Percentiles rank a stretch among this genome's conserved stretches.
These are phyloP conservation scores for Encarsia formosa DNA, from an alignment of 2,888 invertebrate genomes.

Conservation along the genomic window DNA sequence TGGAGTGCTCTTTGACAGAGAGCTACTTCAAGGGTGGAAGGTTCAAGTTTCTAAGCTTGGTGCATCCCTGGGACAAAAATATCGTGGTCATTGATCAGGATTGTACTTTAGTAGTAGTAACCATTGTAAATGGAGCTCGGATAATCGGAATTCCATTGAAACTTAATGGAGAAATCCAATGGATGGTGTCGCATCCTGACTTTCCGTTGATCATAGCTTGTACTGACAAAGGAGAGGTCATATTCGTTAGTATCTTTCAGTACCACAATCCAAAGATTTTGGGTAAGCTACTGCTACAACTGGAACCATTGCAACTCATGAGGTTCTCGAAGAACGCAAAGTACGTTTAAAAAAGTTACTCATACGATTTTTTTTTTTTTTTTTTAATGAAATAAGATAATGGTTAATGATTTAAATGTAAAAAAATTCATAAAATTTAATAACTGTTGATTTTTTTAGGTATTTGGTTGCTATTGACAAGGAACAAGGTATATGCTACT, in stretches of 20 bases:
- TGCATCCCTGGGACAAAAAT: constrained; percentile 44
- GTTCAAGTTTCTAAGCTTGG: constrained; percentile 36
- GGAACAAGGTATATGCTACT: constrained; percentile 37
- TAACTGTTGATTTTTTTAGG: constrained; percentile 21
- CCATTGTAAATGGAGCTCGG: constrained; percentile 33
- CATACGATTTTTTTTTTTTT: not conserved
- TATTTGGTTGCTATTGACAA: constrained; percentile 34
- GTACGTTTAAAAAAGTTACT: constrained; percentile 23
- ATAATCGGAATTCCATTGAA: constrained; percentile 30
- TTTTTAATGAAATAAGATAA: not conserved
- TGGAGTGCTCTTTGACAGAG: constrained; percentile 14
- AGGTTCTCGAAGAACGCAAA: constrained; percentile 41
- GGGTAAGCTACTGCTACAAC: constrained; percentile 33
- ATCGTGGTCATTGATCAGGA: constrained; percentile 32
- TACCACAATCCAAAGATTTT: constrained; percentile 33
- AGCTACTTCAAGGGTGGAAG: constrained; percentile 31
- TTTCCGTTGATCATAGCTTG: constrained; percentile 37
- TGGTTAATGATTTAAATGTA: too few relatives aligned
- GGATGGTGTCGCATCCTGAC: constrained; percentile 37
- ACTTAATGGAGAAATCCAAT: constrained; percentile 31
- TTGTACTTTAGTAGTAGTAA: constrained; percentile 34
- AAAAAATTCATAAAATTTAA: not conserved
- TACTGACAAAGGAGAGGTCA: constrained; percentile 38
- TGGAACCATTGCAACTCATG: constrained; percentile 35
- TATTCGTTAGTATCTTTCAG: constrained; percentile 31